Evolutionary conservation across 1,140 invertebrate genomes (phyloP), one percentile per base, ranked within the genome.

Genomic region (Diorhabda elongata): DNA sequence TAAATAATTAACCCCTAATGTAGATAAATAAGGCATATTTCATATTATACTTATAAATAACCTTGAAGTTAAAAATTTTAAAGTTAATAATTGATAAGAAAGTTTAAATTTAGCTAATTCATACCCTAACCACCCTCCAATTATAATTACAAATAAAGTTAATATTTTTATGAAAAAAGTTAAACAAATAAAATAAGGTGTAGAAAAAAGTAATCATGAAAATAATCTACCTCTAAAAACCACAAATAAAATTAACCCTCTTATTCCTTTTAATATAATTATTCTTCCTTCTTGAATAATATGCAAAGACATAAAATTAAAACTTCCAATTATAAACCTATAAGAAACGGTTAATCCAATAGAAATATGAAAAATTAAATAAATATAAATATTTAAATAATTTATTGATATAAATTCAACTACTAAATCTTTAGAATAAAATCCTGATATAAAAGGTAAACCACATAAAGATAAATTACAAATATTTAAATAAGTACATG

Each of bases 381-480:
- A 83, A 72, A 82, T 79, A 77, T 83, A 81, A 61, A 83, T 71
- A 84, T 85, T 85, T 75, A 84, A 77, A 79, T 78, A 81, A 69
- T 67, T 77, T 77, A 84, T 79, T 71, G 76, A 80, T 71, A 83
- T 78, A 73, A 83, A 60, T 71, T 86, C 86, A 80, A 86, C 83
- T 85, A 88, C 87, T 82, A 85, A 81, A 84, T 88, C 86, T 63
- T 88, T 88, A 4, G 87, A 88, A 83, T 87, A 88, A 87, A 88
- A 87, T 44, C 86, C 86, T 3, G 84, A 77, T 77, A 87, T 80
- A 87, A 87, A 88, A 42, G 86, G 84, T 73, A 85, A 75, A 0
- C 85, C 83, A 80, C 80, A 83, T 76, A 88, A 82, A 73, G 82
- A 79, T 74, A 86, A 80, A 79, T 83, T 86, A 66, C 80, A 78